Evolutionary conservation across 2,888 invertebrate genomes (phyloP), one percentile per base, ranked within the genome.

Genomic region (Napeogenes sylphis): DNA sequence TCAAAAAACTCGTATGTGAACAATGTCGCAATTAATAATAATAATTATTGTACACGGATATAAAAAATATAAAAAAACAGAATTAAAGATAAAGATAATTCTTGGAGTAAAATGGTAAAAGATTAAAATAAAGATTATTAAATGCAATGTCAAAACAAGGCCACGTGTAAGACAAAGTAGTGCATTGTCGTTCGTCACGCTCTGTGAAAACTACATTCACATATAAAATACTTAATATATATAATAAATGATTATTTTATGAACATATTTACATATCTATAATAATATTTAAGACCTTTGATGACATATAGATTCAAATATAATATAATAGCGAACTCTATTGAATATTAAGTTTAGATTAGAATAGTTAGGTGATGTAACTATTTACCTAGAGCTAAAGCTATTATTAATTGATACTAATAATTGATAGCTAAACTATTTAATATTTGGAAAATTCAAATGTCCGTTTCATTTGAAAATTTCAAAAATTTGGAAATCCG

Each of bases 101-200:
- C 21, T 47, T 21, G n/a, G n/a, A 47, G n/a, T 51, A 30, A 51
- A 30, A 30, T 30, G 8, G 6, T 51, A 30, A 30, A 51, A 51
- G 51, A 51, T 51, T 51, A 51, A 12, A 12, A 51, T 51, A 30
- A n/a, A 51, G 51, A 51, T 51, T 30, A 51, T 51, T 5, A 8
- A 51, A 30, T 51, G 51, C 51, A 51, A 51, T 51, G 51, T 51
- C 51, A 51, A 51, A 51, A 51, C 51, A 51, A 51, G 51, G 51
- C 51, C 51, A 30, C 30, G 51, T 10, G 30, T 30, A 30, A 51
- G 30, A 51, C 51, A 51, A 51, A 51, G 51, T 51, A 51, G 51
- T 51, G 51, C 30, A 73, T 68, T 73, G 75, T 74, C 73, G 73
- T 73, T 60, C 71, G 76, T 73, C 69, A 76, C 71, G 76, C 72